A percentile compares a stretch with the other conserved stretches of the same genome.
phyloP scores from a whole-genome alignment of 1,140 invertebrate species.

The Leucophenga varia region DNA sequence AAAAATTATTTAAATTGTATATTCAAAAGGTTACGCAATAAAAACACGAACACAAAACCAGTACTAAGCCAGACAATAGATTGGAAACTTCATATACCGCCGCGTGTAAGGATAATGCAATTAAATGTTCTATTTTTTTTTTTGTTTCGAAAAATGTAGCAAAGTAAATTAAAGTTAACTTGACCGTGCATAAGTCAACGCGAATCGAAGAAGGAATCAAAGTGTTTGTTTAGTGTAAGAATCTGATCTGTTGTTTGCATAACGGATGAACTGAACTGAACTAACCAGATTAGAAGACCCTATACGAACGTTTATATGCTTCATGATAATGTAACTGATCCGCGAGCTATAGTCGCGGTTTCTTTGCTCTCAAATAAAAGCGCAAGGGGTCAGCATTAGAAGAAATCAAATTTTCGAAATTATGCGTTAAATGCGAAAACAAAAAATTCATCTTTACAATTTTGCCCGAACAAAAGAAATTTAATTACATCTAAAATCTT shows the following conservation, averaged over 20 bases:
- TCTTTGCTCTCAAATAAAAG: too few species aligned
- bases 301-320: too few species aligned
- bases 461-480: slow-evolving; percentile 33
- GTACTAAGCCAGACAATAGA: slow-evolving; percentile 15
- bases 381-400: slow-evolving; percentile 39
- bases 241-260: slow-evolving; percentile 40
- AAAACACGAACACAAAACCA: slow-evolving; percentile 41
- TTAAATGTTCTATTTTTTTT: slow-evolving; percentile 28
- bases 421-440: slow-evolving; percentile 53
- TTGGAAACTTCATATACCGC: slow-evolving; percentile 4
- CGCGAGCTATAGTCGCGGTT: too few species aligned
- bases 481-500: slow-evolving; percentile 35
- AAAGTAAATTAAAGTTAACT: too few species aligned
- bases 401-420: slow-evolving; percentile 48
- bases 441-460: slow-evolving; percentile 42
- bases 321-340: slow-evolving; percentile 40
- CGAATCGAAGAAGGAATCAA: slow-evolving; percentile 29
- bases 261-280: slow-evolving; percentile 18
- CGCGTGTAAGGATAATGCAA: slow-evolving; percentile 45
- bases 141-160: too few species aligned
- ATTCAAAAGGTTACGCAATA: slow-evolving; percentile 42
- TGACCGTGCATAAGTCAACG: slow-evolving; percentile 39
- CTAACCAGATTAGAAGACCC: too few species aligned
- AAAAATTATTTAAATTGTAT: too few species aligned
- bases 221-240: slow-evolving; percentile 50